A percentile compares a stretch with the other conserved stretches of the same genome.
Conservation (phyloP, 2,888 invertebrate species). For the Dolomedes plantarius region DNA sequence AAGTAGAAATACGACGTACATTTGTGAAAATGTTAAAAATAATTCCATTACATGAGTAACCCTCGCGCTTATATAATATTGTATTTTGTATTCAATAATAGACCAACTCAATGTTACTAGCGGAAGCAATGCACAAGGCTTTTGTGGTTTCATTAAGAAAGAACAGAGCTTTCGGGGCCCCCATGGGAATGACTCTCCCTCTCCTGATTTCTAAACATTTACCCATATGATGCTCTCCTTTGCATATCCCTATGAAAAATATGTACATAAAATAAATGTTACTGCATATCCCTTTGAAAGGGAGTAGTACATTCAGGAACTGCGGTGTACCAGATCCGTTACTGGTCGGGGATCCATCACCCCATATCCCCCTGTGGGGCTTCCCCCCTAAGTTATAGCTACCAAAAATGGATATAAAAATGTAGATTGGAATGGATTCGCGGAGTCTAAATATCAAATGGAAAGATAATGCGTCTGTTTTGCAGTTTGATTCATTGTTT, state of each 20-base stretch:
- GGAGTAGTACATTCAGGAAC: slow-evolving; percentile 14
- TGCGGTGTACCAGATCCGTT: slow-evolving; percentile 12
- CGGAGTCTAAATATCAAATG: neutral
- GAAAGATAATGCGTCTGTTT: neutral
- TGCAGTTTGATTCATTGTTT: neutral
- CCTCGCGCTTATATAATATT: too few relatives aligned
- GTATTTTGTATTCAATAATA: too few relatives aligned
- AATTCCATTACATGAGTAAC: too few relatives aligned
- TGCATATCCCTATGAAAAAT: neutral
- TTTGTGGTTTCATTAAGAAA: slow-evolving; percentile 14
- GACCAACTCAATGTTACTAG: neutral
- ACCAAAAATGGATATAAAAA: slow-evolving; percentile 7
- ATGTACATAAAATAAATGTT: slow-evolving; percentile 18
- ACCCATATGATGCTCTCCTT: slow-evolving; percentile 1
- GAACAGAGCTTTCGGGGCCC: neutral
- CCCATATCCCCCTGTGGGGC: neutral
- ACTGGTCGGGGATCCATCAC: slow-evolving; percentile 12
- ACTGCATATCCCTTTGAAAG: slow-evolving; percentile 10
- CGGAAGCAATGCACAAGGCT: neutral
- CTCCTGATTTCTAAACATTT: slow-evolving; percentile 7
- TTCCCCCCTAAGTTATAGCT: neutral
- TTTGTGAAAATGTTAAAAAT: too few relatives aligned
- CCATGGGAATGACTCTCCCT: neutral
- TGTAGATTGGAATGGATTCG: slow-evolving; percentile 6
- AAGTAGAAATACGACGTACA: too few relatives aligned